Base-by-base conservation (phyloP, 2,888 invertebrate genomes). In the Abrostola triplasia region DNA sequence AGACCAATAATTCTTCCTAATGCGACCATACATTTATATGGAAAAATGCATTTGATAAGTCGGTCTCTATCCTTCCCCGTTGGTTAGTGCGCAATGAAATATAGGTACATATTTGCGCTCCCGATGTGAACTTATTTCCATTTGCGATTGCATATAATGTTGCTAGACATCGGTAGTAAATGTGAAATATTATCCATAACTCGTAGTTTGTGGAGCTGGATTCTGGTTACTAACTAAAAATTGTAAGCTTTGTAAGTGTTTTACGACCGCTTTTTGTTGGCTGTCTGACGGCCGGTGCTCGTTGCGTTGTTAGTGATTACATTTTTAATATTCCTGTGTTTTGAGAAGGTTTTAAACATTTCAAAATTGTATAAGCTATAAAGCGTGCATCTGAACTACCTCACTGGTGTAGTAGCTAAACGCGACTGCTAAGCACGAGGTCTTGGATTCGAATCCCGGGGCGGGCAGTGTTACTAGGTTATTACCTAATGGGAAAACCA, bases 141-240 rank as follows among this genome's bases (percentile, higher is more conserved):
- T 79, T 81, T 68, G 67, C 71, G 56, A 79, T 81, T 76, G 76
- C 68, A 60, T 60, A 64, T 73, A 56, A 72, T 69, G 73, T 59
- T 58, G 44, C 38, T 51, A 73, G 59, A 62, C 59, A 66, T 47
- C 44, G 47, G 61, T 49, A 73, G 59, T 62, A 70, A 73, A 74
- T 62, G 54, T 70, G 59, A 73, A 64, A 73, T 55, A 64, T 42
- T 57, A 73, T 51, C 58, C 55, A 69, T 57, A 70, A 59, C 59
- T 73, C 48, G 9, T 59, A 40, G 63, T 72, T 72, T 56, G 44
- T 54, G 13, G 37, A 55, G 36, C 73, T 57, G 57, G 49, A 42
- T 8, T 42, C 47, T 58, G 51, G 44, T 44, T 49, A 36, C 50
- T 51, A 60, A 55, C 64, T 36, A 73, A 69, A 73, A 69, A 60